Evolutionary conservation across 2,113 vertebrate species (phyloP).

Genomic region (Apteryx owenii): DNA sequence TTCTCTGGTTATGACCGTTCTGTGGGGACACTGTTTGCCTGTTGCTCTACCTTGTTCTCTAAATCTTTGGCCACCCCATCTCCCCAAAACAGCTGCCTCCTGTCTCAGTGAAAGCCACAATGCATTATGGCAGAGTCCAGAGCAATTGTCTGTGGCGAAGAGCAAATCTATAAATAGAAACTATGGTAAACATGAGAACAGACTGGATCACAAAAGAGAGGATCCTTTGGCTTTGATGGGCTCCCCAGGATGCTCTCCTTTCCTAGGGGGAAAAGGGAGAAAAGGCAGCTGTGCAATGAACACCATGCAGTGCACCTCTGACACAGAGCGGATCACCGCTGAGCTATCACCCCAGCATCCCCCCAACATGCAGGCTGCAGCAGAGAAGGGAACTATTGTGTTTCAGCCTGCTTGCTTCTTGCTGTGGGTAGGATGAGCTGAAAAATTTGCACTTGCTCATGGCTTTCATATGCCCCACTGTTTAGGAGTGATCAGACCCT

Average conservation of each 20-base stretch:
- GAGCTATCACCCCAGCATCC: not conserved
- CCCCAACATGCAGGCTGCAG: not conserved
- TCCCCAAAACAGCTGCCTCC: not conserved
- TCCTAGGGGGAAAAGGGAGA: accelerated
- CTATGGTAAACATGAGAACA: not conserved
- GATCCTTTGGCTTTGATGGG: not conserved
- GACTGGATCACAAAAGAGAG: not conserved
- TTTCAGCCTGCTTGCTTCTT: not conserved
- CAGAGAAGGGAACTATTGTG: accelerated
- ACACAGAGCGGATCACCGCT: accelerated
- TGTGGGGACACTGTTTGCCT: not conserved
- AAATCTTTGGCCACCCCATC: not conserved
- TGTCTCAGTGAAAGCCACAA: accelerated
- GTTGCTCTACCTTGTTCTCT: not conserved
- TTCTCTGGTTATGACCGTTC: not conserved
- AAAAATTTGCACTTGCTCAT: accelerated
- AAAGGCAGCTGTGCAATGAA: not conserved
- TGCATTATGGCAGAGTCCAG: accelerated
- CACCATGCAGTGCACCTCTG: not conserved
- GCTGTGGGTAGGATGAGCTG: not conserved
- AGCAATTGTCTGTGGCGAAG: not conserved
- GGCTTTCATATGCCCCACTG: accelerated
- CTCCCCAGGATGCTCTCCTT: accelerated
- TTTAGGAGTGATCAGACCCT: not conserved
- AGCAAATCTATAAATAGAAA: not conserved